Percentiles rank a stretch among this genome's conserved stretches.
These are phyloP conservation scores for Hemicentrotus pulcherrimus DNA, from an alignment of 35 echinoderm and acorn worm genomes.

Conservation along the genomic window DNA sequence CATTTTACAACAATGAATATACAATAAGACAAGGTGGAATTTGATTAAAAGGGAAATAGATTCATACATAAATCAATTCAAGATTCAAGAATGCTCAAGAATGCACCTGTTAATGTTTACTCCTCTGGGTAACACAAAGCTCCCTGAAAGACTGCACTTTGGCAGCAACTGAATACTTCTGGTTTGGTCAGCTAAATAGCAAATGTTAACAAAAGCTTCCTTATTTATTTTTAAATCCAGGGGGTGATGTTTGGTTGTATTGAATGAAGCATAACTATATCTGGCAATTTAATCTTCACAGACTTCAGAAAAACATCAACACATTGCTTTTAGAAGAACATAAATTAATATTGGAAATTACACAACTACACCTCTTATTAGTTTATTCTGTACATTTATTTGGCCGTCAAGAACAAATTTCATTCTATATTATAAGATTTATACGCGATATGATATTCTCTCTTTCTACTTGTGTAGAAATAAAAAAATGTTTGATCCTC, in stretches of 20 bases:
- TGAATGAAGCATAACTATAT: constrained; percentile 19
- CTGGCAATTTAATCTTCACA: not conserved
- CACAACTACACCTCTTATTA: too few species aligned
- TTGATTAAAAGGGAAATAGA: not conserved
- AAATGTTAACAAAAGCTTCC: not conserved
- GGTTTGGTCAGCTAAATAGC: not conserved
- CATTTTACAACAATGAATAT: not conserved
- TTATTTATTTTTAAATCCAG: not conserved
- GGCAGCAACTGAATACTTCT: not conserved
- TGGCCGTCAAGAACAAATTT: too few species aligned
- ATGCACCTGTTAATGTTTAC: not conserved
- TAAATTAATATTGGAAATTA: too few species aligned
- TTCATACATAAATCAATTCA: not conserved
- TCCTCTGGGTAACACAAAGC: not conserved
- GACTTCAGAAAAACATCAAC: not conserved
- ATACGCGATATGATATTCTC: too few species aligned
- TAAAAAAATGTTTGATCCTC: too few species aligned
- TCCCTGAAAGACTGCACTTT: not conserved
- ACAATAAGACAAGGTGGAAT: not conserved
- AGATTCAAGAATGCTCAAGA: too few species aligned
- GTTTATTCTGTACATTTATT: too few species aligned
- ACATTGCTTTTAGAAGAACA: not conserved
- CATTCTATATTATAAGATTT: too few species aligned
- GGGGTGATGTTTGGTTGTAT: not conserved
- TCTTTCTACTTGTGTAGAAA: too few species aligned